Evolutionary conservation across 2,888 invertebrate genomes (phyloP).

Genomic region (Caradrina kadenii): DNA sequence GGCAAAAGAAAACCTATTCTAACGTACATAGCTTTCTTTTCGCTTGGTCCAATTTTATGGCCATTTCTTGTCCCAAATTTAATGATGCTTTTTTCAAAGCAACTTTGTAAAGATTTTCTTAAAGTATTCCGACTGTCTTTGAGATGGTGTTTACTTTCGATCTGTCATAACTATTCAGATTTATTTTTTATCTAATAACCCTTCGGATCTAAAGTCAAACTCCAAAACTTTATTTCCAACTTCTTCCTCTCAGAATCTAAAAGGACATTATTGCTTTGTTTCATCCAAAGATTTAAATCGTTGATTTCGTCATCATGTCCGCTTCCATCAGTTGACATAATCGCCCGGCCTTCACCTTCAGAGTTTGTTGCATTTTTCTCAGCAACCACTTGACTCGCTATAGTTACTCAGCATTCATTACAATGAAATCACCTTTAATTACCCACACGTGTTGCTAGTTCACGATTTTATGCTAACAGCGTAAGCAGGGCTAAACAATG

Average conservation of each 20-base stretch:
- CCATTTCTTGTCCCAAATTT: too few relatives aligned
- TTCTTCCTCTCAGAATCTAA: constrained; percentile 4
- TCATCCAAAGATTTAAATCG: too few relatives aligned
- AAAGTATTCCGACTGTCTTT: background rate
- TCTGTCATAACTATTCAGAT: background rate
- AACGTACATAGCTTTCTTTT: too few relatives aligned
- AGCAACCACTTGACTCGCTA: constrained; percentile 41
- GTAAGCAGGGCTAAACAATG: constrained; percentile 9
- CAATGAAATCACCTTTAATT: constrained; percentile 56
- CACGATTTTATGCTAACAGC: constrained; percentile 47
- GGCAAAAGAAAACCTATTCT: too few relatives aligned
- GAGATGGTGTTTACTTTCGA: background rate
- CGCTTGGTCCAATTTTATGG: too few relatives aligned
- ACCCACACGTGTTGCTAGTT: constrained; percentile 34
- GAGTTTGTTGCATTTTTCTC: constrained; percentile 45
- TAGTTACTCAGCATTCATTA: constrained; percentile 37
- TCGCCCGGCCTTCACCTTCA: constrained; percentile 62
- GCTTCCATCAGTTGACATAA: constrained; percentile 48
- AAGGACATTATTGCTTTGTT: background rate
- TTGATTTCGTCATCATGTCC: constrained; percentile 19
- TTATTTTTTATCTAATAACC: background rate
- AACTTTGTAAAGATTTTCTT: too few relatives aligned
- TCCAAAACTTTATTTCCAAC: background rate
- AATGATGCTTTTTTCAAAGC: too few relatives aligned
- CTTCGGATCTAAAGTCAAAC: background rate